Base-by-base conservation (phyloP, 2,888 invertebrate genomes). In the Amphipoea oculea region DNA sequence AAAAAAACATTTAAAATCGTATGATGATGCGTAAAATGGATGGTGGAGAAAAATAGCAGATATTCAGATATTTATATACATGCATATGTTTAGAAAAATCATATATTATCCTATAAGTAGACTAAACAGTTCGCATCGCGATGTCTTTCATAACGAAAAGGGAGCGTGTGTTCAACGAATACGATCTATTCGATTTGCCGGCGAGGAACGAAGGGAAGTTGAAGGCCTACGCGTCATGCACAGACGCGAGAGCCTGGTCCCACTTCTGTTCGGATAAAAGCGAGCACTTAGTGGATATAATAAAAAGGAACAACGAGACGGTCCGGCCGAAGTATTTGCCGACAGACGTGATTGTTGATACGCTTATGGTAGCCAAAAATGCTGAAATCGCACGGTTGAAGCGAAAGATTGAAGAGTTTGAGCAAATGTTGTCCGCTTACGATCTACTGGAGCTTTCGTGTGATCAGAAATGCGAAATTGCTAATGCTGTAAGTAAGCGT, bases 221-320 rank as follows among this genome's bases (percentile, higher is more conserved):
- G 71, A 97, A 97, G 92, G 95, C 95, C 0, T 97, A 97, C 87
- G 92, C 95, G 73, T 97, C 97, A 48, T 97, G 97, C 73, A 97
- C 97, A 6, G 97, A 97, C 91, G 94, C 97, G 11, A 93, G 97
- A 79, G 97, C 97, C 3, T 97, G 97, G 97, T 97, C 97, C 14
- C 97, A 97, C 89, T 96, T 97, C 88, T 93, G 95, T 76, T 96
- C 97, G 65, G 97, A 97, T 78, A 96, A 97, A 87, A 95, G 96
- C 67, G 97, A 97, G 91, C 97, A 97, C 88, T 95, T 97, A 84
- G 94, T 97, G 45, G 97, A 97, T 74, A 90, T 97, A 77, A 96
- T 97, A 77, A 97, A 96, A 86, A 91, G 95, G 60, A 97, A 97
- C 90, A 96, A 95, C 76, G 95, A 95, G 71, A 94, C 88, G 7